These are phyloP conservation scores for Pterois miles DNA, from an alignment of 2,797 vertebrate genomes.

Conservation along the genomic window DNA sequence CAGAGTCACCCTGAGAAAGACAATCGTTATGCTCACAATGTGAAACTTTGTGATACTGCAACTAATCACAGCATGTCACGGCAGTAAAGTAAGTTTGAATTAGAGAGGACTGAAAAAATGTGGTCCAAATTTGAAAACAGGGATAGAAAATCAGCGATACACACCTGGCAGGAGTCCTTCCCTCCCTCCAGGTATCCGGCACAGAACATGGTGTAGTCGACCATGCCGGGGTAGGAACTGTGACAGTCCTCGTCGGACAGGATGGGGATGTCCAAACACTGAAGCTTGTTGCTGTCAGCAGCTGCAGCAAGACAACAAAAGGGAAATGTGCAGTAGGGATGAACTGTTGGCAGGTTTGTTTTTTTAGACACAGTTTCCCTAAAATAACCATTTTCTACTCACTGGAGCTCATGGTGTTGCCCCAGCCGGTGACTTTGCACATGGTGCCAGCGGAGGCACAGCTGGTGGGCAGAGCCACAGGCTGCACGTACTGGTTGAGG, in stretches of 20 bases:
- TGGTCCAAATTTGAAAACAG: neutral
- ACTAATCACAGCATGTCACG: neutral
- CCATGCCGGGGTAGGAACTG: conserved; percentile 69
- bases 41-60: neutral
- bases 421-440: conserved; percentile 87
- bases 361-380: neutral
- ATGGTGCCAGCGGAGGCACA: conserved; percentile 79
- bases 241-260: conserved; percentile 61
- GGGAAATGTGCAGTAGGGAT: neutral
- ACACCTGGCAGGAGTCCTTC: conserved; percentile 76
- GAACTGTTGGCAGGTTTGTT: neutral
- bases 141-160: neutral
- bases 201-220: conserved; percentile 68
- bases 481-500: conserved; percentile 78
- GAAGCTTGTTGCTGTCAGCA: conserved; percentile 59
- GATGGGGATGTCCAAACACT: conserved; percentile 74
- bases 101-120: neutral
- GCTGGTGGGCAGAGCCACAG: conserved; percentile 80
- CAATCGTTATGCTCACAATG: neutral
- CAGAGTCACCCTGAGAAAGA: conserved; percentile 82
- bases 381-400: conserved; percentile 36
- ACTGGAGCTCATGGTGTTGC: conserved; percentile 83
- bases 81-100: neutral
- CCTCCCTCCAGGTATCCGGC: conserved; percentile 74
- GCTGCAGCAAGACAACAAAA: conserved; percentile 28